Base-by-base conservation (phyloP, 2,113 vertebrate species). In the Litocranius walleri region DNA sequence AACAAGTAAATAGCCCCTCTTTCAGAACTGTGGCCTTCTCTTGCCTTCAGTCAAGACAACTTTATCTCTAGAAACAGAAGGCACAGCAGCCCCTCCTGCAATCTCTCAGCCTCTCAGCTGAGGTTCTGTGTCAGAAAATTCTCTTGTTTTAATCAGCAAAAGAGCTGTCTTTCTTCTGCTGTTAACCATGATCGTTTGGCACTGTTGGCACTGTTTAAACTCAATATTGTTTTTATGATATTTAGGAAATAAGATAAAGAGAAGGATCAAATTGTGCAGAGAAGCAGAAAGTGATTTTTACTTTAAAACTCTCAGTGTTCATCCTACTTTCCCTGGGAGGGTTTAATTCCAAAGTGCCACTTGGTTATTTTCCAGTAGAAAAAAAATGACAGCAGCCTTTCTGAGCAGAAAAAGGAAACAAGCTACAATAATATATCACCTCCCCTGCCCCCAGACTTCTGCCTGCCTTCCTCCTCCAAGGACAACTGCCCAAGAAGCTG, bases 341-440 rank as follows among this genome's bases (percentile, higher is more conserved):
- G n/a, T 88, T 89, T 90, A 80, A 92, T 91, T 85, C 89, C 30
- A 96, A 96, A 81, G 54, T 61, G 43, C 77, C 54, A 23, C 71
- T 87, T 80, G 40, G 30, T 83, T 86, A 67, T 95, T 95, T 96
- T 91, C 71, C 7, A 7, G 13, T n/a, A 88, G 54, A 89, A 95
- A 87, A 91, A 91, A 96, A 89, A 92, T 27, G 29, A n/a, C 14
- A 25, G 33, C 88, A 87, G 19, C 19, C 9, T 80, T 3, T 62
- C 9, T 91, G 82, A 88, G 7, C 14, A 88, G 45, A 77, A 88
- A 93, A 71, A 62, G n/a, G 90, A 77, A 88, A 80, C 48, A 78
- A 77, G 17, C 52, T 67, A 57, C 16, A 59, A 81, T 33, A 64
- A 14, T 27, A 21, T 16, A 16, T 33, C 25, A 15, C 56, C 12